Base-by-base conservation (phyloP, 2,888 invertebrate genomes). In the Andrena dorsata region DNA sequence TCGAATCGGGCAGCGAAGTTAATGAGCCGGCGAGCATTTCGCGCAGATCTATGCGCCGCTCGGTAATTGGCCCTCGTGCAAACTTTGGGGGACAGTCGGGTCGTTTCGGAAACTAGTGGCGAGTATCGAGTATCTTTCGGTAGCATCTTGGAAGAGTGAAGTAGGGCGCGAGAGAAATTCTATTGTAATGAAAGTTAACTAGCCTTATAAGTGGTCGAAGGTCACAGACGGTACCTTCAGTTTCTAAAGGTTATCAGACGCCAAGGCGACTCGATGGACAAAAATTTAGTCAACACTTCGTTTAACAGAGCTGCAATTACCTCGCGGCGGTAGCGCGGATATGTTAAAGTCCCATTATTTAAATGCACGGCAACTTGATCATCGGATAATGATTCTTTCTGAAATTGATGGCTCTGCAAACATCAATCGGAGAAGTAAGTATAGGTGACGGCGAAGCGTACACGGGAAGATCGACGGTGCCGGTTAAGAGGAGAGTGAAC, bases 331-430 rank as follows among this genome's bases (percentile, higher is more conserved):
- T 20, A 23, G 35, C 30, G 2, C n/a, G 23, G 2, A 35, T 51
- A 30, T 5, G 47, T 69, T 75, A 26, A 51, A n/a, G 10, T 53
- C 28, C 16, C 30, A 61, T 76, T 61, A 75, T 51, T 35, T 8
- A 69, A 75, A 69, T 23, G 49, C 8, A 49, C 32, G n/a, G 16
- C 20, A 2, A 26, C 60, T 60, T 16, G 63, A 20, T 60, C 41
- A 7, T 53, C 8, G 60, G 56, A 28, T 61, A 61, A 76, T 23
- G 71, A 76, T 76, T 76, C 53, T 41, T 23, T 41, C 16, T 2
- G 72, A 63, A 63, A 76, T 76, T 76, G 53, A 76, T 63, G 72
- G 72, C 30, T 20, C 20, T 7, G 63, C 13, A 28, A 47, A 60
- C 63, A 58, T 53, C 72, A 23, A 71, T 76, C 72, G 63, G 51